Base-by-base conservation (phyloP, 2,797 vertebrate genomes). In the Kryptopterus vitreolus region DNA sequence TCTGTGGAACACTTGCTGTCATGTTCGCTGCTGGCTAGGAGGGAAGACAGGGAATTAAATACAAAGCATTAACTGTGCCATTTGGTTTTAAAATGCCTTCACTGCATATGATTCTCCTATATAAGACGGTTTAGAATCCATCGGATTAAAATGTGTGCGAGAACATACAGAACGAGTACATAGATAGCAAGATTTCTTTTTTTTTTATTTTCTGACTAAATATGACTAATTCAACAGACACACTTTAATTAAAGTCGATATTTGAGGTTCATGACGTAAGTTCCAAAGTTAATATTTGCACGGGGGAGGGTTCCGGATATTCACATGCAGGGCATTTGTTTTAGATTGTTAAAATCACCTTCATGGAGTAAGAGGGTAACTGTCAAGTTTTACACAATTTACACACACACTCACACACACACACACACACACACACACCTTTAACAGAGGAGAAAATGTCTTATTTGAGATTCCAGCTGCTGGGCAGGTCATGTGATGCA, bases 1-100 rank as follows among this genome's bases (percentile, higher is more conserved):
- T 90, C 1, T 35, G 62, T 13, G 78, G 4, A 20, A 26, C 52
- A 65, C 74, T 65, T 10, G 38, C 53, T n/a, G 87, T 89, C 61
- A 71, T 20, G 48, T 92, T 94, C 29, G 35, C 79, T 74, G 84
- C 68, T 46, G 82, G 59, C 91, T 93, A 55, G n/a, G 81, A n/a
- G n/a, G 53, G 68, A 31, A 33, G 22, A 48, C 69, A 26, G 31
- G 46, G 50, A 79, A 24, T n/a, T 12, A 53, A 77, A 53, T 53
- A 10, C 26, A 15, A 55, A 61, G 11, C 16, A 46, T 29, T 43
- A 15, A 18, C 38, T 24, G 63, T 16, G 24, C 15, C 69, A 33
- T 71, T 71, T 55, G 33, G 26, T 29, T 71, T 31, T 22, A 22
- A 31, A 71, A 52, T 53, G 48, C 11, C 10, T 53, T 33, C 20